A percentile compares a stretch with the other conserved stretches of the same genome.
Conservation (phyloP, 2,113 vertebrate genomes). For the Accipiter cooperii region DNA sequence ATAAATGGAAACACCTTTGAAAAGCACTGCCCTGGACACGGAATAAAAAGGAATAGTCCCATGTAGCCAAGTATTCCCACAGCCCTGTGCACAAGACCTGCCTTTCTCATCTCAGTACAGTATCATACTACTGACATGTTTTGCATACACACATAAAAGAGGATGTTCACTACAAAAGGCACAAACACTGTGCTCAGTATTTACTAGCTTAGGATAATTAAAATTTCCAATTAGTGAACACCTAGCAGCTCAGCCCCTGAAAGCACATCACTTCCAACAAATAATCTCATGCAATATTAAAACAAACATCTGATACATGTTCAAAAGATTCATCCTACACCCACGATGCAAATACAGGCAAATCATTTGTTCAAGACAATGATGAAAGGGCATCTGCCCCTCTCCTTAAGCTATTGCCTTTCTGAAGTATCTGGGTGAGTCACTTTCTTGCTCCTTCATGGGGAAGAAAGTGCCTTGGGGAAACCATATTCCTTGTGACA, state of each 20-base stretch:
- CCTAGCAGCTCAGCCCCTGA: not conserved
- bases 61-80: not conserved
- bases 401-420: not conserved
- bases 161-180: not conserved
- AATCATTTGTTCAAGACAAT: not conserved
- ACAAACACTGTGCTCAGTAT: accelerated
- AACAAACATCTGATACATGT: not conserved
- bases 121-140: accelerated
- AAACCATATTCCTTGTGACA: not conserved
- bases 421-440: not conserved
- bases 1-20: not conserved
- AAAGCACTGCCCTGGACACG: not conserved
- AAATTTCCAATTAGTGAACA: not conserved
- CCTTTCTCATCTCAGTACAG: accelerated
- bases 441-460: not conserved
- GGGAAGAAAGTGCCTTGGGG: not conserved
- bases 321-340: not conserved
- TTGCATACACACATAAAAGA: not conserved
- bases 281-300: not conserved
- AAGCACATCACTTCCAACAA: not conserved
- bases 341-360: not conserved
- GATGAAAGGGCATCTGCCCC: not conserved
- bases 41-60: not conserved
- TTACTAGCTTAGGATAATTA: not conserved
- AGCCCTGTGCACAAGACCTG: not conserved